Percentiles rank a stretch among this genome's conserved stretches.
Conservation (phyloP, 2,888 invertebrate genomes). For the Dryobotodes eremita region DNA sequence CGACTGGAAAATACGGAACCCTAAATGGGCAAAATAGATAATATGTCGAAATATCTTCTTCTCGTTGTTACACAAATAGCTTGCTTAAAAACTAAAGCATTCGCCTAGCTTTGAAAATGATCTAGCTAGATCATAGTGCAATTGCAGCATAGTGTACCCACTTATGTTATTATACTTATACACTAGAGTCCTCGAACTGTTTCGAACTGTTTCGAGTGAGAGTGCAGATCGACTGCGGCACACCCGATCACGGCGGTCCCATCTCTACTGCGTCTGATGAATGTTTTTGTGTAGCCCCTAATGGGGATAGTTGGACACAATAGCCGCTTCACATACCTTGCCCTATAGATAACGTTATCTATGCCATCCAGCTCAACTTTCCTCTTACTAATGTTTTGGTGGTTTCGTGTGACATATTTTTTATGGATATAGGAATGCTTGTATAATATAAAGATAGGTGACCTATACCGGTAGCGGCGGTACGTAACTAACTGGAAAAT, state of each 20-base stretch:
- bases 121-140: not conserved
- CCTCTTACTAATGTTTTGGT: slow-evolving; percentile 15
- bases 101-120: not conserved
- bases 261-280: slow-evolving; percentile 37
- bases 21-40: not conserved
- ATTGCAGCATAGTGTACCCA: not conserved
- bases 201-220: not conserved
- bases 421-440: not conserved
- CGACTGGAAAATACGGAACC: slow-evolving; percentile 15
- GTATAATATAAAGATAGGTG: not conserved
- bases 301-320: slow-evolving; percentile 49
- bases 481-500: too few relatives aligned
- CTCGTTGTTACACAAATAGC: not conserved
- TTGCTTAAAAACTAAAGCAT: not conserved
- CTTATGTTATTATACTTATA: not conserved
- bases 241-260: slow-evolving; percentile 2
- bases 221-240: not conserved
- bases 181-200: not conserved
- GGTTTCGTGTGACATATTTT: not conserved
- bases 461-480: not conserved
- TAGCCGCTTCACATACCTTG: slow-evolving; percentile 30
- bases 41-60: not conserved
- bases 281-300: slow-evolving; percentile 37
- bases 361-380: slow-evolving; percentile 15
- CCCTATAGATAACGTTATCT: slow-evolving; percentile 1